Evolutionary conservation across 1,140 invertebrate species (phyloP), one percentile per base, ranked within the genome.

Genomic region (Pseudobourletiella spinata): DNA sequence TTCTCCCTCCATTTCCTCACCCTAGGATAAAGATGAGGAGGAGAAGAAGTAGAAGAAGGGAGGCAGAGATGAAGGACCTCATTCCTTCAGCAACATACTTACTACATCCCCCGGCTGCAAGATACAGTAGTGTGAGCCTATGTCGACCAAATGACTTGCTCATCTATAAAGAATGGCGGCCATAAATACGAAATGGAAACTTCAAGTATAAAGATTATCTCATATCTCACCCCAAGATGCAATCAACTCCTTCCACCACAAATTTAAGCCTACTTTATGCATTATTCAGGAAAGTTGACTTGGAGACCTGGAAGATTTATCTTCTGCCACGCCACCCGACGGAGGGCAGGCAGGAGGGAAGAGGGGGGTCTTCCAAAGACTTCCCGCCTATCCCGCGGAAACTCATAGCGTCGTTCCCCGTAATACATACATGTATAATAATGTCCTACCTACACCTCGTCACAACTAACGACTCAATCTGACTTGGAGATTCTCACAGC

Each of bases 141-240:
- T 39, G 54, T 22, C 52, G 61, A 60, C 58, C 61, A 63, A 63
- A 63, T 57, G 61, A 63, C 61, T 63, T 39, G 54, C 61, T 63
- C 61, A 63, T 64, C 58, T 64, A 54, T 60, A 56, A 56, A 64
- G 42, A 42, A 64, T 64, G 57, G 39, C 55, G 63, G 42, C 44
- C 57, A 64, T 59, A 59, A 64, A 64, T 64, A 64, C 42, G 51
- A 60, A 64, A 64, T 64, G 57, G 57, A 64, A 64, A 59, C 57
- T 64, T 64, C 63, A 64, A 64, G 58, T 56, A 51, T 32, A 39
- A 28, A 59, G 57, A 64, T 60, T 64, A 64, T 60, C 58, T 64
- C 63, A 64, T 64, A 60, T 64, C 57, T 64, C 63, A 60, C 62
- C 48, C 61, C 46, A 52, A 59, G 62, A 64, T 59, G 57, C 62